phyloP scores from a whole-genome alignment of 2,113 vertebrate genomes.

The Phylloscopus trochiloides region DNA sequence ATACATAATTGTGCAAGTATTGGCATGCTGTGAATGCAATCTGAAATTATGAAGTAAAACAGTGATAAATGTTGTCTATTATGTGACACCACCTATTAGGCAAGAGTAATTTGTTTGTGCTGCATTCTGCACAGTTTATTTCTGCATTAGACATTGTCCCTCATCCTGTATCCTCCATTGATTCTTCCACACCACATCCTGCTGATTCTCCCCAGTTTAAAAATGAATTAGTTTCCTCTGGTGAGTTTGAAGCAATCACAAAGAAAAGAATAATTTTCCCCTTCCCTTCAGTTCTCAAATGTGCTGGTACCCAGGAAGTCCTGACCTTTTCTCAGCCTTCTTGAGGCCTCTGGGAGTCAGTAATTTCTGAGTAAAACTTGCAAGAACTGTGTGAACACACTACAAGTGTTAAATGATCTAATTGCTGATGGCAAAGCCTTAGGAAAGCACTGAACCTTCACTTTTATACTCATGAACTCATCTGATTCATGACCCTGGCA shows the following conservation, averaged over 20 bases:
- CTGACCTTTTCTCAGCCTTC: not conserved
- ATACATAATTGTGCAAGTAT: not conserved
- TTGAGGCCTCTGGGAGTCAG: not conserved
- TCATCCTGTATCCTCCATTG: not conserved
- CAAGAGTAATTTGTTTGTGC: not conserved
- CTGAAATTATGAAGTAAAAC: slow-evolving; percentile 13
- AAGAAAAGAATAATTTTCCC: not conserved
- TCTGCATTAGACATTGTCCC: not conserved
- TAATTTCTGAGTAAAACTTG: not conserved
- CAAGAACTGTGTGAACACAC: not conserved
- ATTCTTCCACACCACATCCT: not conserved
- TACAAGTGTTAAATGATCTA: not conserved
- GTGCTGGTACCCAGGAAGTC: not conserved
- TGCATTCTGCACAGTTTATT: not conserved
- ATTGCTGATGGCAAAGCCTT: not conserved
- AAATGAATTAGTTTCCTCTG: not conserved
- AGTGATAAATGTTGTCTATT: not conserved
- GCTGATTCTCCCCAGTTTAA: slow-evolving; percentile 5
- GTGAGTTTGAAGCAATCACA: not conserved
- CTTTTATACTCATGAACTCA: not conserved
- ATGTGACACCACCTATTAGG: not conserved
- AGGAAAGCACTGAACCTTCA: not conserved
- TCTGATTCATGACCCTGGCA: not conserved
- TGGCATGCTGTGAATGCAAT: not conserved
- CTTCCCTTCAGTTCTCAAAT: not conserved